Percentiles rank a stretch among this genome's conserved stretches.
Evolutionary conservation across 2,797 vertebrate species (phyloP).

Genomic region (Muscicapa comitata): DNA sequence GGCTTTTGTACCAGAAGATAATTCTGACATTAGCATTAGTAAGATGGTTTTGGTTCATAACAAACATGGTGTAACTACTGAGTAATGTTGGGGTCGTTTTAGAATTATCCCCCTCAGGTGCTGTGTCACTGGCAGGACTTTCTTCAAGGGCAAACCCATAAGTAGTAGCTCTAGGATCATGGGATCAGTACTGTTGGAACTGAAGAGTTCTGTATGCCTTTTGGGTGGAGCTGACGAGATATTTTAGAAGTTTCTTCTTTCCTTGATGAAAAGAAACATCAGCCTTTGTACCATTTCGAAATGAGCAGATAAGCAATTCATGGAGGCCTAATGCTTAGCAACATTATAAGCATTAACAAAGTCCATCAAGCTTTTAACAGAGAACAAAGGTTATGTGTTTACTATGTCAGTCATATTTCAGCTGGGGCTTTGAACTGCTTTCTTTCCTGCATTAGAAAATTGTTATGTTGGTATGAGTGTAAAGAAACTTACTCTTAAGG

Average conservation of each 20-base stretch:
- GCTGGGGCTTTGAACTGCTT: not conserved
- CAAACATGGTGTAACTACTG: not conserved
- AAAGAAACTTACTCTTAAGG: not conserved
- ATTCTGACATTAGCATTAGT: not conserved
- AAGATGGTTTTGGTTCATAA: conserved; percentile 4
- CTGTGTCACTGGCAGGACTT: not conserved
- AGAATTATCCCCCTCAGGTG: not conserved
- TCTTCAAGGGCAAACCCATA: not conserved
- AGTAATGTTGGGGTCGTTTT: not conserved
- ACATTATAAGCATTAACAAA: not conserved
- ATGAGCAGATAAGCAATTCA: not conserved
- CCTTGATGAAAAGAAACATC: not conserved
- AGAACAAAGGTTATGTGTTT: not conserved
- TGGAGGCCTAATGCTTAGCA: not conserved
- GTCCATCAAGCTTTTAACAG: not conserved
- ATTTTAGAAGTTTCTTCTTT: not conserved
- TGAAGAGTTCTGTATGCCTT: not conserved
- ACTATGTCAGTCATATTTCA: not conserved
- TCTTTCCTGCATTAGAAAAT: not conserved
- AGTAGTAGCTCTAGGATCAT: not conserved
- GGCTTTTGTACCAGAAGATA: not conserved
- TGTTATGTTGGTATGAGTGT: not conserved
- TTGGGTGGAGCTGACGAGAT: not conserved
- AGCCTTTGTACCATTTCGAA: not conserved
- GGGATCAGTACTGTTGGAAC: not conserved